A percentile compares a stretch with the other conserved stretches of the same genome.
These are phyloP conservation scores for Hypomecis atomaria DNA, from an alignment of 2,888 invertebrate genomes.

Conservation along the genomic window DNA sequence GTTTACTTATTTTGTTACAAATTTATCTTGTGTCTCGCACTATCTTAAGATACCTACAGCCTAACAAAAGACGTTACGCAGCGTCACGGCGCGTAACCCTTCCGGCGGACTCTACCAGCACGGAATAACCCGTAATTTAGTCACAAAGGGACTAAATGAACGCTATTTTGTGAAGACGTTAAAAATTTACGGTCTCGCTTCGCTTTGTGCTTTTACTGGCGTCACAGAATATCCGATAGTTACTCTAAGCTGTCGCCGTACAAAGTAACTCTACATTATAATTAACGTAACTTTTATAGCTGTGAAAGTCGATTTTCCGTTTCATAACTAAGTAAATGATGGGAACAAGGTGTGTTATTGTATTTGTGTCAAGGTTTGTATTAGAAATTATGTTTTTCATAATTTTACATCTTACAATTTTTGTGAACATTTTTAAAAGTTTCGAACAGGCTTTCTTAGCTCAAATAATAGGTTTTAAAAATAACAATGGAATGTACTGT, in stretches of 20 bases:
- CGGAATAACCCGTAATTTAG: slow-evolving; percentile 38
- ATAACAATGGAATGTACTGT: too few relatives aligned
- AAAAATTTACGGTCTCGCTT: slow-evolving; percentile 71
- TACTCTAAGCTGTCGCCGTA: slow-evolving; percentile 1
- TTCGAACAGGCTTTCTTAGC: too few relatives aligned
- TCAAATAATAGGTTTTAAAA: too few relatives aligned
- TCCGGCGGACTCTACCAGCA: neutral
- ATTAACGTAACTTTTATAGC: slow-evolving; percentile 45
- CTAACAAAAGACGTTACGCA: neutral
- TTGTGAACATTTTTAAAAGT: too few relatives aligned
- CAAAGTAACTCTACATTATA: slow-evolving; percentile 46
- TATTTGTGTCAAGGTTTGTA: neutral
- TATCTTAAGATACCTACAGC: neutral
- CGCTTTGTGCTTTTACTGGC: slow-evolving; percentile 73
- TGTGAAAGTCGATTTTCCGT: slow-evolving; percentile 41
- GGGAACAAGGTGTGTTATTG: neutral
- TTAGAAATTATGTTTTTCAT: neutral
- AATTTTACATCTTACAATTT: too few relatives aligned
- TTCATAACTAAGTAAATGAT: neutral
- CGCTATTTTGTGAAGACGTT: slow-evolving; percentile 72
- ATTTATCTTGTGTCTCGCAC: neutral
- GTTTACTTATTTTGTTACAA: neutral
- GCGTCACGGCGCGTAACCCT: slow-evolving; percentile 10
- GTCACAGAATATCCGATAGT: slow-evolving; percentile 17
- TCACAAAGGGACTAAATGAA: slow-evolving; percentile 66